These are phyloP conservation scores for Todus mexicanus DNA, from an alignment of 2,797 vertebrate species.

Conservation along the genomic window DNA sequence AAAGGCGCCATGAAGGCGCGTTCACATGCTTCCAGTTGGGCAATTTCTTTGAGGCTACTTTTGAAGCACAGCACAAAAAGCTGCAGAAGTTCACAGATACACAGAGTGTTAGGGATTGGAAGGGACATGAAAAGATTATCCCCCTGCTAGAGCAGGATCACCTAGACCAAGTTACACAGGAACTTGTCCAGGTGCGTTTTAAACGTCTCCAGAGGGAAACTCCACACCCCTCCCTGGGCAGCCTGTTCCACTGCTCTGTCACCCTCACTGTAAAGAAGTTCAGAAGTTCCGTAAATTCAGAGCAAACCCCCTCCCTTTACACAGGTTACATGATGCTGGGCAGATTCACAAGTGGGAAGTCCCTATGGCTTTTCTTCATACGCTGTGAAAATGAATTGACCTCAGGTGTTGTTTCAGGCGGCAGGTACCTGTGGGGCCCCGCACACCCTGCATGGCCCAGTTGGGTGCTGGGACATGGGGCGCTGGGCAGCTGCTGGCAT, in stretches of 20 bases:
- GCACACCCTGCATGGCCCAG: neutral
- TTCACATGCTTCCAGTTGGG: neutral
- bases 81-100: too few relatives aligned
- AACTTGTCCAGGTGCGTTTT: too few relatives aligned
- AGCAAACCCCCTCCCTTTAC: neutral
- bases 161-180: too few relatives aligned
- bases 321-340: neutral
- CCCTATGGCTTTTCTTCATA: neutral
- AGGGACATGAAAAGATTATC: too few relatives aligned
- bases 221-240: too few relatives aligned
- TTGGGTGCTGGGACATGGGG: neutral
- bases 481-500: neutral
- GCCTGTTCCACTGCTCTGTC: too few relatives aligned
- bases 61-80: neutral
- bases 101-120: too few relatives aligned
- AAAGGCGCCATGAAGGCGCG: neutral
- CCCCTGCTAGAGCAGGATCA: too few relatives aligned
- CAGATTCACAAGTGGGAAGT: neutral
- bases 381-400: accelerated
- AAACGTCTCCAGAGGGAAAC: too few relatives aligned
- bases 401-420: accelerated
- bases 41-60: neutral
- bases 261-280: too few relatives aligned
- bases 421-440: slow-evolving; percentile 37
- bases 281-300: too few relatives aligned